Percentiles rank a stretch among this genome's conserved stretches.
Evolutionary conservation across 2,797 vertebrate genomes (phyloP).

Genomic region (Poeciliopsis presidionis): DNA sequence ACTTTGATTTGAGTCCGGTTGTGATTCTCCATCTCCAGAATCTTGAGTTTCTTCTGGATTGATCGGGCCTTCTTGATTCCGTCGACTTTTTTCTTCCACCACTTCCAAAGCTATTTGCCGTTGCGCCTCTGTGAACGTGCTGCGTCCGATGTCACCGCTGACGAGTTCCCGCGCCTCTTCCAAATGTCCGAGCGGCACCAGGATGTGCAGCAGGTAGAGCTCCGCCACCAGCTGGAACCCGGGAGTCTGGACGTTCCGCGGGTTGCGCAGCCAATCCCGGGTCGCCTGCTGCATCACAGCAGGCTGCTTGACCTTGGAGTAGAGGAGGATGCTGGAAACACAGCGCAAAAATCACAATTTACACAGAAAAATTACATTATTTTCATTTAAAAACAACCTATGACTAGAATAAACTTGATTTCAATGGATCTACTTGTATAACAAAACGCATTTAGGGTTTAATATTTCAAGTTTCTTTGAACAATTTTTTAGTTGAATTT

Average conservation of each 20-base stretch:
- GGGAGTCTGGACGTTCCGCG: constrained; percentile 65
- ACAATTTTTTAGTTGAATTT: too few relatives aligned
- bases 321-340: constrained; percentile 86
- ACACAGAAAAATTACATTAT: too few relatives aligned
- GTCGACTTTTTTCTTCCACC: constrained; percentile 59
- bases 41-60: constrained; percentile 15
- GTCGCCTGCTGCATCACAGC: constrained; percentile 81
- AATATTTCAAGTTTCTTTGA: not conserved
- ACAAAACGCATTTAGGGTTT: not conserved
- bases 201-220: constrained; percentile 84
- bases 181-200: constrained; percentile 83
- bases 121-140: constrained; percentile 77
- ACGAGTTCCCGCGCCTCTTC: constrained; percentile 84
- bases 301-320: constrained; percentile 87
- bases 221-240: constrained; percentile 84
- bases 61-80: constrained; percentile 9
- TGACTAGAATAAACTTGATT: not conserved
- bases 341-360: not conserved
- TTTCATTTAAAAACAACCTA: too few relatives aligned
- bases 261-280: constrained; percentile 82
- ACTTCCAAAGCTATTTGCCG: constrained; percentile 67
- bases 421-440: not conserved
- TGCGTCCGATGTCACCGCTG: constrained; percentile 61
- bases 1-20: constrained; percentile 64
- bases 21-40: constrained; percentile 13